phyloP scores from a whole-genome alignment of 2,113 vertebrate genomes.

The Odocoileus virginianus region DNA sequence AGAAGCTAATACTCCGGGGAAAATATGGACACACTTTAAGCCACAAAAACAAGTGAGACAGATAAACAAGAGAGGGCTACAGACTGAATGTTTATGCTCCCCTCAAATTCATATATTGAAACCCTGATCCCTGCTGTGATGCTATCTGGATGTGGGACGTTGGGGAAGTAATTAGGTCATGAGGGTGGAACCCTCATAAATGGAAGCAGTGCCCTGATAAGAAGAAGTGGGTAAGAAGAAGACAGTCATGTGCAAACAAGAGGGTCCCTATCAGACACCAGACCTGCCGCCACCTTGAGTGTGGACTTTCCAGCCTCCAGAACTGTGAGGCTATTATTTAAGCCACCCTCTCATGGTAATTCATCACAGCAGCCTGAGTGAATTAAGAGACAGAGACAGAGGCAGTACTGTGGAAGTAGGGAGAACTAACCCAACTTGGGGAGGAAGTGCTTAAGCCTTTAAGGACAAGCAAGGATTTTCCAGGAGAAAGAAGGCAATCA shows the following conservation, averaged over 20 bases:
- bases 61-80: not conserved
- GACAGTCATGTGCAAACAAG: fast-evolving
- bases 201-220: not conserved
- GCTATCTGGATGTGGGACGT: not conserved
- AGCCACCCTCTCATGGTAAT: fast-evolving
- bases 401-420: not conserved
- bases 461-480: not conserved
- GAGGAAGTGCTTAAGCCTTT: not conserved
- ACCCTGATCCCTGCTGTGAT: not conserved
- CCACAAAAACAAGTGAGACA: not conserved
- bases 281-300: not conserved
- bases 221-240: not conserved
- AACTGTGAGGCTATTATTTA: not conserved
- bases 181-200: not conserved
- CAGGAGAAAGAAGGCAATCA: not conserved
- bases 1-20: not conserved
- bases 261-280: not conserved
- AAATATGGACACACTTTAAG: not conserved
- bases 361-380: not conserved
- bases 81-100: not conserved
- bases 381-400: not conserved
- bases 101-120: not conserved
- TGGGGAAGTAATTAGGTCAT: not conserved
- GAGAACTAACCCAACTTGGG: not conserved
- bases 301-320: not conserved